Evolutionary conservation across 2,888 invertebrate species (phyloP), one percentile per base, ranked within the genome.

Genomic region (Andrena minutula): DNA sequence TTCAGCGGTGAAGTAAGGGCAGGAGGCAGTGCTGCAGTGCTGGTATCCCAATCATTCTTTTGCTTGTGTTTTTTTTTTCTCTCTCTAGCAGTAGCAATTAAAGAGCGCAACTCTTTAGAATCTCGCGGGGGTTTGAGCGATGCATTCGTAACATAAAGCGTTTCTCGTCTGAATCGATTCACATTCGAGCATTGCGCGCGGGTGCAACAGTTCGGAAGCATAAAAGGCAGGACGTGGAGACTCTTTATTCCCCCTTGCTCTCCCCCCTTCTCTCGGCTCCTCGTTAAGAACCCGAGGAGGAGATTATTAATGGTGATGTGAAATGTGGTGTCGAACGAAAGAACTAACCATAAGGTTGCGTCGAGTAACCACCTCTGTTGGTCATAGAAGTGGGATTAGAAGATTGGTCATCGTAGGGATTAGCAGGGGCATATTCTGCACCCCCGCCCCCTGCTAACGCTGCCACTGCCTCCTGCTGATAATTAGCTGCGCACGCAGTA

Each of bases 341-440:
- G 35, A 87, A 92, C 92, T 92, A 89, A 92, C 92, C 92, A 91
- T 92, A 92, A 87, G 89, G 89, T 90, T 92, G 92, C 86, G 91
- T 90, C 78, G 91, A 88, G 86, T 92, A 92, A 89, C 91, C 91
- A 85, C 89, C 90, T 88, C 92, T 90, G 89, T 89, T 89, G 89
- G 86, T 90, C 90, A 91, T 89, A 87, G 88, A 88, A 86, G 89
- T 87, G 87, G 88, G 86, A 89, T 92, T 92, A 90, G 91, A 89
- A 85, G 91, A 90, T 87, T 88, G 91, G 83, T 92, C 92, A 76
- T 92, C 92, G 82, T 92, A 92, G 72, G 91, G 90, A 85, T 92
- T 91, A 82, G 87, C 89, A 85, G 92, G 90, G 83, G 90, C 84
- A 86, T 91, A 92, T 89, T 88, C 89, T 79, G 89, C 87, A 87